These are phyloP conservation scores for Chrysaora quinquecirrha DNA, from an alignment of 30 jellyfish, hydroid and myxozoan genomes.

Conservation along the genomic window DNA sequence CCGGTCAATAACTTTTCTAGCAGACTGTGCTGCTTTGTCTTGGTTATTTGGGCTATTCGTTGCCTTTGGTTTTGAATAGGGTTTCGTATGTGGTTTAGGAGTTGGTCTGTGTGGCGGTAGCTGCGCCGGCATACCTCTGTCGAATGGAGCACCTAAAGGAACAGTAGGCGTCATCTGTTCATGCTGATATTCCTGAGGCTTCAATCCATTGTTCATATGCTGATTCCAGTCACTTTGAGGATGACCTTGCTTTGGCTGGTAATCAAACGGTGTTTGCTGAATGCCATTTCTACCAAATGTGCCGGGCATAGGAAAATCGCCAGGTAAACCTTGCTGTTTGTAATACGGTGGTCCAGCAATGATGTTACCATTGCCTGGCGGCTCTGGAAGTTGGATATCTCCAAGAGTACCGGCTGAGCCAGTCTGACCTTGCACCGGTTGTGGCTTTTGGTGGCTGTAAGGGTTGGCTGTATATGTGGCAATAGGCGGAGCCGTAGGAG, in stretches of 20 bases:
- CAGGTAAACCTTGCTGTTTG: constrained; percentile 62
- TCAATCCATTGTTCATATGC: neutral
- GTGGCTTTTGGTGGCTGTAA: constrained; percentile 14
- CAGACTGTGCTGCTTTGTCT: neutral
- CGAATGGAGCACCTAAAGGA: neutral
- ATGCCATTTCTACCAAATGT: constrained; percentile 8
- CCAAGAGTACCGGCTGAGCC: constrained; percentile 74
- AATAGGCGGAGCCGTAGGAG: constrained; percentile 6
- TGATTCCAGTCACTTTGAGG: neutral
- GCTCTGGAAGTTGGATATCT: constrained; percentile 78
- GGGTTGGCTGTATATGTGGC: neutral
- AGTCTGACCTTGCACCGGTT: constrained; percentile 40
- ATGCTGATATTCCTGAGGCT: neutral
- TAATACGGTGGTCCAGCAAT: constrained; percentile 72
- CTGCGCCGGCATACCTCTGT: neutral
- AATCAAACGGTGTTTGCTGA: neutral
- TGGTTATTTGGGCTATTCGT: neutral
- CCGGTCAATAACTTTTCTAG: constrained; percentile 18
- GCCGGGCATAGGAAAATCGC: constrained; percentile 21
- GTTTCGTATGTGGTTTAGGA: neutral
- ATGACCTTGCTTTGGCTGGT: neutral
- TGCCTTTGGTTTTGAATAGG: neutral
- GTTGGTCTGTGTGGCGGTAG: neutral
- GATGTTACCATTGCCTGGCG: constrained; percentile 55
- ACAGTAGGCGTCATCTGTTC: neutral